Evolutionary conservation across 2,797 vertebrate species (phyloP).

Genomic region (Fistularia tabacaria): DNA sequence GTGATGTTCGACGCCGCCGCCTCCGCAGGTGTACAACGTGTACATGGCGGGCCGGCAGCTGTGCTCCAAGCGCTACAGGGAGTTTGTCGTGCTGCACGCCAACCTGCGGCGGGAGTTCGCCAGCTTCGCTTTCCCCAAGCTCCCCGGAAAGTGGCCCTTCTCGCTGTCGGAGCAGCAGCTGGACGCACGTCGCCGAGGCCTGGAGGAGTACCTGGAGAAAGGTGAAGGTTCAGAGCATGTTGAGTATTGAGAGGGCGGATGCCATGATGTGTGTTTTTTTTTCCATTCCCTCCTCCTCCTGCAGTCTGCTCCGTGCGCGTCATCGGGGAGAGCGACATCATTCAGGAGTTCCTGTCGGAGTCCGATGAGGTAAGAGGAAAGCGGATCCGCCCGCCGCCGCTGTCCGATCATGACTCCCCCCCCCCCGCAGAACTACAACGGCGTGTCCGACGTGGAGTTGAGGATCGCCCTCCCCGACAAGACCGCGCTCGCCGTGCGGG

Average conservation of each 20-base stretch:
- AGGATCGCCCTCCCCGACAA: conserved; percentile 91
- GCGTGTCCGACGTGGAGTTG: conserved; percentile 92
- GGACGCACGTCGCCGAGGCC: conserved; percentile 86
- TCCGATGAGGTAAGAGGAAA: conserved; percentile 86
- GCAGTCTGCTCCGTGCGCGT: conserved; percentile 93
- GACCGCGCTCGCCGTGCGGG: conserved; percentile 84
- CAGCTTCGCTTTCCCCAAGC: conserved; percentile 90
- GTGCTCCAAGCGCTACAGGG: conserved; percentile 93
- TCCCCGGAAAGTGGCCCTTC: conserved; percentile 97
- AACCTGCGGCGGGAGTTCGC: conserved; percentile 93
- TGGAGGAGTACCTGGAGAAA: conserved; percentile 89
- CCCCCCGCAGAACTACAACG: conserved; percentile 86
- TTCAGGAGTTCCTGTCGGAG: conserved; percentile 97
- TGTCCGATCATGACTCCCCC: too few relatives aligned
- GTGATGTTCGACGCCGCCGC: too few relatives aligned
- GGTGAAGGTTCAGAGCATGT: conserved; percentile 37
- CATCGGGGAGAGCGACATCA: conserved; percentile 96
- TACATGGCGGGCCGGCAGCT: conserved; percentile 96
- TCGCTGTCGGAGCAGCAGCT: conserved; percentile 94
- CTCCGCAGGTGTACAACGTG: conserved; percentile 85
- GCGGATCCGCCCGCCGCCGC: background rate
- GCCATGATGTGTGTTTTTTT: conserved; percentile 2
- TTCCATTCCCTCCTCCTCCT: background rate
- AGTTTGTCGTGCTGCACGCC: conserved; percentile 93
- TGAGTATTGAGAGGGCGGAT: background rate